Evolutionary conservation across 2,888 invertebrate species (phyloP), one percentile per base, ranked within the genome.

Genomic region (Saturnia pavonia): DNA sequence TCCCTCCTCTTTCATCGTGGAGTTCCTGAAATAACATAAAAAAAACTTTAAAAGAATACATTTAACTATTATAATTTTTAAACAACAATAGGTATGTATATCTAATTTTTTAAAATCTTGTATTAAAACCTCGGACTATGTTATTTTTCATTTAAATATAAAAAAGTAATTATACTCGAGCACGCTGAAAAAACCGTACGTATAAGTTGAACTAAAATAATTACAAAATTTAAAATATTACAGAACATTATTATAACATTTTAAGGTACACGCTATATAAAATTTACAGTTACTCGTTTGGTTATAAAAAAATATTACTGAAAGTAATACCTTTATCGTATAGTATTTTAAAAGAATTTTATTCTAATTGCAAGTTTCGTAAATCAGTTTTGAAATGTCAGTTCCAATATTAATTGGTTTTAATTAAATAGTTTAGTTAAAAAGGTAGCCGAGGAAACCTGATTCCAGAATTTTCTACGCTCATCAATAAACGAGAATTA

Each of bases 1-100:
- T 95, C 0, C 97, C 97, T 74, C 96, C 96, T 82, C 96, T 96
- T 22, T 95, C 94, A 72, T 95, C 95, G 80, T 96, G 96, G 16
- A 96, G 91, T 89, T 97, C 97, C 93, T 94, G 70, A 75, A 75
- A 76, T 74, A 71, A 76, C 27, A 73, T 51, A 68, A 69, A 25
- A 45, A 40, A 66, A 57, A 69, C 70, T 63, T 75, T 74, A 73
- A 76, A 71, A 54, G 68, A 75, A 74, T 76, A 19, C 73, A 74
- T 77, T 76, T 77, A 73, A 73, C 67, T 74, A 73, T 69, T 63
- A 34, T 34, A 2, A 34, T 34, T 34, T n/a, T 34, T 34, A 34
- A 4, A 6, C 34, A 34, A 34, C 34, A 34, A 34, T 34, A 34
- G 34, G 34, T 34, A 34, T 34, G 34, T 34, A n/a, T n/a, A n/a